Base-by-base conservation (phyloP, 2,797 vertebrate genomes). In the Pangasius krempfi region DNA sequence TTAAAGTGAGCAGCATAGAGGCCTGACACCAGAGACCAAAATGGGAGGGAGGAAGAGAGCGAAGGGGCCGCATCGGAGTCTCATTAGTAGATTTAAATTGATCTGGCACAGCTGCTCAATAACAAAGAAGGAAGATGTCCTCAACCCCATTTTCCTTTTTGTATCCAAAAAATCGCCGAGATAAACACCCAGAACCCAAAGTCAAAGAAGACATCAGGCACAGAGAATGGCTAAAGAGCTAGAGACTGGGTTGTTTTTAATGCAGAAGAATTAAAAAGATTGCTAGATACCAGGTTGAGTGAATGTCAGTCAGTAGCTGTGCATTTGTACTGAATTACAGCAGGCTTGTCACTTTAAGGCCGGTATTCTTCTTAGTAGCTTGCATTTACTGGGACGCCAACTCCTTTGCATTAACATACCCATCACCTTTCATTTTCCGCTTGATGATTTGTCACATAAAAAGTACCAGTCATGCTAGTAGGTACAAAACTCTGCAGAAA, bases 41-140 rank as follows among this genome's bases (percentile, higher is more conserved):
- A n/a, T 3, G 84, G 88, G 84, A 62, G 86, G 78, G 56, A 75
- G 80, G 82, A 58, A 62, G 27, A 1, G 56, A 86, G 85, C 50
- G 75, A 58, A 82, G 73, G 85, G 76, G 86, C 56, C 81, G 54
- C 85, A 83, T 88, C 52, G 47, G 78, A 90, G 90, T 90, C 90
- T 92, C 91, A 92, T 92, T 92, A 92, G 91, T 89, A 91, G 91
- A 91, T 92, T 92, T 92, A 89, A 89, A 92, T 92, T 86, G 91
- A 92, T 92, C 90, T 84, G 87, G 92, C 90, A 85, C 89, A 90
- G 87, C 92, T 90, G 91, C 87, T 92, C 90, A 88, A 92, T 92
- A 92, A 90, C 78, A 90, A 91, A 90, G 91, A 91, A 88, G 73
- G 84, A 92, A 89, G 86, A 90, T 18, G 52, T 89, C 90, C 88